These are phyloP conservation scores for Muntiacus muntjak DNA, from an alignment of 2,113 vertebrate species.

Conservation along the genomic window DNA sequence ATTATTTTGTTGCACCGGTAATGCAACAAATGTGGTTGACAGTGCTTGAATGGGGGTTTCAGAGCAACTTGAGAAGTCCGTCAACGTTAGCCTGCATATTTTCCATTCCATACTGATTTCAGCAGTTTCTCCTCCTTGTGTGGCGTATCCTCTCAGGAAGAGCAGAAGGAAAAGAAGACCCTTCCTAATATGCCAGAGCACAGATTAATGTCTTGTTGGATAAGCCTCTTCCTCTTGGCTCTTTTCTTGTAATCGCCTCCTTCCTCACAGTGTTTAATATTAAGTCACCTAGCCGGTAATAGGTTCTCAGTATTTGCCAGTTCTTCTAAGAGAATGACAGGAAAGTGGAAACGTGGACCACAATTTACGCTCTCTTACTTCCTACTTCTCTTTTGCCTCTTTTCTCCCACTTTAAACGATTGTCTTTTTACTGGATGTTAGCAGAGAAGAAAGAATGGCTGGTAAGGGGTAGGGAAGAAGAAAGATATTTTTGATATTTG, in stretches of 20 bases:
- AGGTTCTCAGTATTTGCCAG: neutral
- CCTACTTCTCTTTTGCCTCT: neutral
- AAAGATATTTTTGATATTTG: constrained; percentile 37
- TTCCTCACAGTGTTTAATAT: constrained; percentile 20
- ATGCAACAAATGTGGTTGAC: neutral
- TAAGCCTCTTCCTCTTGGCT: neutral
- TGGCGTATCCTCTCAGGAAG: neutral
- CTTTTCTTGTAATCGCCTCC: neutral
- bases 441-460: neutral
- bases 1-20: neutral
- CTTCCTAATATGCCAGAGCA: neutral
- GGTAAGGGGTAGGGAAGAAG: neutral
- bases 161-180: neutral
- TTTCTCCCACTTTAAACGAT: neutral
- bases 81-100: constrained; percentile 28
- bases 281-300: neutral
- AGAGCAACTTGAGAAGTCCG: constrained; percentile 14
- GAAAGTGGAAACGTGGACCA: neutral
- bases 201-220: neutral
- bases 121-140: neutral
- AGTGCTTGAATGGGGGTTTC: neutral
- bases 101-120: constrained; percentile 23
- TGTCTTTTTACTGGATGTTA: constrained; percentile 6
- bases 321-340: constrained; percentile 21
- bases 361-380: neutral